Conservation (phyloP, 2,888 invertebrate species). For the Tolmerus cingulatus region DNA sequence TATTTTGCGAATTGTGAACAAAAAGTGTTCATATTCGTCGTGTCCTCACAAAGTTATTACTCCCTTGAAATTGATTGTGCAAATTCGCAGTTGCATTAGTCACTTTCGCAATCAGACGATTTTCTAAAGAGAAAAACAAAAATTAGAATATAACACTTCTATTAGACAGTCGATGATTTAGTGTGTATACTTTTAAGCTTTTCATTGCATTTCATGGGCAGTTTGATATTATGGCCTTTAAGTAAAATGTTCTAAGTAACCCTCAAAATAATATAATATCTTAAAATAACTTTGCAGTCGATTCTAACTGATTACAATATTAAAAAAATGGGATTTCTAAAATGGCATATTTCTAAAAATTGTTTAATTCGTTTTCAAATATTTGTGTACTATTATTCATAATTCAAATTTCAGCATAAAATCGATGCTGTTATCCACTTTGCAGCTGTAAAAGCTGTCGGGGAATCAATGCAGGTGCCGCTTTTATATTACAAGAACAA, state of each 20-base stretch:
- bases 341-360: too few relatives aligned
- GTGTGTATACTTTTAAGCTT: background rate
- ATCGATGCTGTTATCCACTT: slow-evolving; percentile 91
- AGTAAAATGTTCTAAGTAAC: background rate
- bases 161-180: background rate
- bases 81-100: background rate
- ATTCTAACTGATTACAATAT: too few relatives aligned
- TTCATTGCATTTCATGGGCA: background rate
- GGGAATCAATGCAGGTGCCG: slow-evolving; percentile 88
- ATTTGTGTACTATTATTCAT: too few relatives aligned
- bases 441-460: slow-evolving; percentile 94
- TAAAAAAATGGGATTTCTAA: too few relatives aligned
- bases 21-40: background rate
- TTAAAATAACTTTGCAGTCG: background rate
- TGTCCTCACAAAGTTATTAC: background rate
- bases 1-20: background rate
- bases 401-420: slow-evolving; percentile 69
- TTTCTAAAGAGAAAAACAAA: background rate
- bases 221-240: background rate
- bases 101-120: background rate
- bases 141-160: background rate
- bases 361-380: too few relatives aligned
- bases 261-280: background rate
- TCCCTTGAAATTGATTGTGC: background rate
- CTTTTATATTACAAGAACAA: slow-evolving; percentile 90